Evolutionary conservation across 2,888 invertebrate genomes (phyloP), one percentile per base, ranked within the genome.

Genomic region (Brachyopa scutellaris): DNA sequence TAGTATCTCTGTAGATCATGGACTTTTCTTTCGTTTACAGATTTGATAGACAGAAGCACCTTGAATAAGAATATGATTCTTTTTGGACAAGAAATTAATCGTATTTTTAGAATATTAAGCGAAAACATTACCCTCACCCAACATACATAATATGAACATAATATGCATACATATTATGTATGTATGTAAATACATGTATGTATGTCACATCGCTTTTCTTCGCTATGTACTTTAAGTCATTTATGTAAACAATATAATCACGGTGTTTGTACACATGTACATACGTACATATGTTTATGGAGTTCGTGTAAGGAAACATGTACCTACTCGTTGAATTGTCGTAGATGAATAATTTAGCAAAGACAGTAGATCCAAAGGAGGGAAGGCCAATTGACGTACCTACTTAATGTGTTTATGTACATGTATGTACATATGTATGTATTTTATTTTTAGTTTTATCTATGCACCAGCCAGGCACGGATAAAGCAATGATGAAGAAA

Each of bases 71-170:
- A 36, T 36, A 13, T 3, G 1, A 36, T 13, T 3, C 7, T 19
- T 9, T 9, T 21, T 19, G n/a, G 1, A 19, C 8, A n/a, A 5
- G 2, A 19, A 42, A 42, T 42, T 19, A 42, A 21, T n/a, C 42
- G 42, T 42, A 42, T 42, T 42, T 42, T 42, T 42, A 42, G 19
- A 42, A 42, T 21, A 21, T 19, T 19, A 42, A 19, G 42, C 19
- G 42, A 2, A 38, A 11, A 38, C 8, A 40, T 9, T 17, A 40
- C 15, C n/a, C n/a, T n/a, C n/a, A n/a, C n/a, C n/a, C n/a, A n/a
- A n/a, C n/a, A n/a, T n/a, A n/a, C n/a, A n/a, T n/a, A n/a, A n/a
- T n/a, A n/a, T n/a, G n/a, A n/a, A n/a, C n/a, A n/a, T n/a, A n/a
- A n/a, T n/a, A n/a, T n/a, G n/a, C n/a, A n/a, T n/a, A n/a, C n/a